Evolutionary conservation across 2,888 invertebrate species (phyloP).

Genomic region (Callimorpha dominula): DNA sequence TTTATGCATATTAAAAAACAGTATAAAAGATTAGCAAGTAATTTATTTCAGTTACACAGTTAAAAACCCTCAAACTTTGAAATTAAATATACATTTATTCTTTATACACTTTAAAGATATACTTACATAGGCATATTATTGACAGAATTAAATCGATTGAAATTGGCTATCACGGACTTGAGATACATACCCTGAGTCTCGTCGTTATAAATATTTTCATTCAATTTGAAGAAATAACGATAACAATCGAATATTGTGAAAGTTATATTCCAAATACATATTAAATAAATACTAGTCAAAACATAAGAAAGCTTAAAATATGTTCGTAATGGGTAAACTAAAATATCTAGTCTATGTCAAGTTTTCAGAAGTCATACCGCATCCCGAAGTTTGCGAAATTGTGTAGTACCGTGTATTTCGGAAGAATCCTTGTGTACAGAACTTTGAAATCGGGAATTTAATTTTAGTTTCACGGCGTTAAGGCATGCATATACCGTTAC

Average conservation of each 20-base stretch:
- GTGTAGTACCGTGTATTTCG: conserved; percentile 39
- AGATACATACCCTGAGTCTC: not conserved
- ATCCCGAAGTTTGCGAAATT: conserved; percentile 45
- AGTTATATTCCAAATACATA: not conserved
- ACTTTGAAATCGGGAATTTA: conserved; percentile 57
- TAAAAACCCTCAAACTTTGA: too few relatives aligned
- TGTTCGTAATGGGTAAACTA: conserved; percentile 32
- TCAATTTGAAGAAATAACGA: not conserved
- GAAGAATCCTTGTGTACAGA: conserved; percentile 54
- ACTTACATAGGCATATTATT: not conserved
- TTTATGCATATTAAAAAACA: too few relatives aligned
- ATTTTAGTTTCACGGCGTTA: conserved; percentile 51
- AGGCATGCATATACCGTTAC: conserved; percentile 40
- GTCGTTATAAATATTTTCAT: not conserved
- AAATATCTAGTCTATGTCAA: conserved; percentile 49
- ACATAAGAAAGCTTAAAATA: conserved; percentile 35
- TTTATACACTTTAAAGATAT: not conserved
- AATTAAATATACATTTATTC: too few relatives aligned
- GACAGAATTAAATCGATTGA: not conserved
- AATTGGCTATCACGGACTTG: not conserved
- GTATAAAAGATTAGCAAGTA: too few relatives aligned
- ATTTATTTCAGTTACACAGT: too few relatives aligned
- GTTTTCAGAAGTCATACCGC: conserved; percentile 49
- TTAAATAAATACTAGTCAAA: not conserved
- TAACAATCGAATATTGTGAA: not conserved